These are phyloP conservation scores for Anolis sagrei DNA, from an alignment of 2,113 vertebrate species.

Conservation along the genomic window DNA sequence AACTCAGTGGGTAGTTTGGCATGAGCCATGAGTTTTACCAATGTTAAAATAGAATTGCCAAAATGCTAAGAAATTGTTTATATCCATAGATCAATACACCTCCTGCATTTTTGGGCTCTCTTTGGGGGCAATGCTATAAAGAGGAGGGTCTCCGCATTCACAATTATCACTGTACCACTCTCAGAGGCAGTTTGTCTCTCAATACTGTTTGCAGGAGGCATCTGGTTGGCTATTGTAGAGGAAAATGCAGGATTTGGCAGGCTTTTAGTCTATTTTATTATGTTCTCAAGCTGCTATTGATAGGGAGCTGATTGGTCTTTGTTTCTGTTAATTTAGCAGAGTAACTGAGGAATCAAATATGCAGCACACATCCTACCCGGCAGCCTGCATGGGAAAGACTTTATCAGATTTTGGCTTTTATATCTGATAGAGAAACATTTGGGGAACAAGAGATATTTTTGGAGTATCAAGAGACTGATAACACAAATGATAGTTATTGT, in stretches of 20 bases:
- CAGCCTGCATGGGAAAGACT: background rate
- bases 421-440: background rate
- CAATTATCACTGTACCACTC: background rate
- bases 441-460: background rate
- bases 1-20: too few relatives aligned
- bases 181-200: background rate
- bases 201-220: background rate
- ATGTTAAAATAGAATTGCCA: too few relatives aligned
- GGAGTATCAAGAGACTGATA: background rate
- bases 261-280: background rate
- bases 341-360: background rate
- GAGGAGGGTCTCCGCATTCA: too few relatives aligned
- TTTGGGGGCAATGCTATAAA: too few relatives aligned
- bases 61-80: too few relatives aligned
- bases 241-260: background rate
- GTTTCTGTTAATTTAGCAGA: too few relatives aligned
- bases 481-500: background rate
- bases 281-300: background rate
- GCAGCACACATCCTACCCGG: background rate
- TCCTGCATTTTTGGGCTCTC: too few relatives aligned
- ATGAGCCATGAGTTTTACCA: too few relatives aligned
- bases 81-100: too few relatives aligned
- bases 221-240: background rate
- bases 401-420: background rate
- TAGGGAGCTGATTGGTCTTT: background rate